A percentile compares a stretch with the other conserved stretches of the same genome.
phyloP scores from a whole-genome alignment of 1,140 invertebrate species.

The Caenorhabditis briggsae region DNA sequence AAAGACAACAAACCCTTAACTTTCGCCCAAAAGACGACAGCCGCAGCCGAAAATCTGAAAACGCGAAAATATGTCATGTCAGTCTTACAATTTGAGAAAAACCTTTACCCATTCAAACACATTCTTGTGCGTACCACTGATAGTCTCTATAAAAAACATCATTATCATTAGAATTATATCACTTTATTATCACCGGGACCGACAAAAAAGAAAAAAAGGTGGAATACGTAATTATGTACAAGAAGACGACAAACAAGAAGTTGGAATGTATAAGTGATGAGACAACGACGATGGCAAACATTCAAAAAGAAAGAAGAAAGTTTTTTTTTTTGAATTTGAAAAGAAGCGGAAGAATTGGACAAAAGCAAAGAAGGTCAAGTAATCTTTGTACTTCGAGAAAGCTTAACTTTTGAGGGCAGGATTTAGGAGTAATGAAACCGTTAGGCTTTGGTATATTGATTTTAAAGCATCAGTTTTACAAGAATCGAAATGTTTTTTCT shows the following conservation, averaged over 20 bases:
- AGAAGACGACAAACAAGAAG: constrained; percentile 35
- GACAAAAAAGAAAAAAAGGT: neutral
- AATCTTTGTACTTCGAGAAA: neutral
- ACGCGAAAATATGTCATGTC: too few species aligned
- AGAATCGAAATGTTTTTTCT: too few species aligned
- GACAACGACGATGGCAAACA: neutral
- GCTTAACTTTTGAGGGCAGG: neutral
- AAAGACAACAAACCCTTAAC: too few species aligned
- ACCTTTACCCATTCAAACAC: too few species aligned
- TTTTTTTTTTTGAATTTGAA: neutral
- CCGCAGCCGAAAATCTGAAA: too few species aligned
- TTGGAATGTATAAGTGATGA: constrained; percentile 50
- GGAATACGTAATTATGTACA: constrained; percentile 27
- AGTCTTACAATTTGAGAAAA: too few species aligned
- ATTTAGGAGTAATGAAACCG: too few species aligned
- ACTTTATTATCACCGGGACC: constrained; percentile 38
- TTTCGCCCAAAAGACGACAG: too few species aligned
- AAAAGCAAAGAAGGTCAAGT: neutral
- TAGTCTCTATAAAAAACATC: neutral
- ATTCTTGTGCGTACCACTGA: neutral
- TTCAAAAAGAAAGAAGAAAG: neutral
- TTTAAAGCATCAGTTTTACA: too few species aligned
- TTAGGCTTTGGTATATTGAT: too few species aligned
- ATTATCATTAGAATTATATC: neutral
- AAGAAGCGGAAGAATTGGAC: neutral